phyloP scores from a whole-genome alignment of 2,113 vertebrate species.

The Falco punctatus region DNA sequence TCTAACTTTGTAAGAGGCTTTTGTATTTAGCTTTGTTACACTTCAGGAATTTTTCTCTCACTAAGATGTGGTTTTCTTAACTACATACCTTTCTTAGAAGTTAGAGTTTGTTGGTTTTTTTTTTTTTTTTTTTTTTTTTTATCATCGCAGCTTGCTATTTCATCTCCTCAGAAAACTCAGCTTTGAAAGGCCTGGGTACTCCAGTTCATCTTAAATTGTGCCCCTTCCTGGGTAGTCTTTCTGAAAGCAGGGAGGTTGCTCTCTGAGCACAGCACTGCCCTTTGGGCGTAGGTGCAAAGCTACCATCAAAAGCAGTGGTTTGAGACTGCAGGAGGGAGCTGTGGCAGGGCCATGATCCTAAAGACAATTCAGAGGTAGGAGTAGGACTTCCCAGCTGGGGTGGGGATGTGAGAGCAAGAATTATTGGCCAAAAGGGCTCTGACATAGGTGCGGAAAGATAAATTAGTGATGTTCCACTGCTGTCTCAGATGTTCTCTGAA shows the following conservation, averaged over 20 bases:
- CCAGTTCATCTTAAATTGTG: neutral
- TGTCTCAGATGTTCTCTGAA: slow-evolving; percentile 55
- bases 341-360: neutral
- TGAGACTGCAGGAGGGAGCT: neutral
- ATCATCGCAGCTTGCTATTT: neutral
- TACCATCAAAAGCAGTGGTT: neutral
- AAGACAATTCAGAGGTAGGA: neutral
- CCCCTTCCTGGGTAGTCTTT: neutral
- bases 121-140: neutral
- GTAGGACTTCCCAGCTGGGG: neutral
- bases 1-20: neutral
- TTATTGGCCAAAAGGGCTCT: neutral
- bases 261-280: neutral
- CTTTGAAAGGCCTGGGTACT: neutral
- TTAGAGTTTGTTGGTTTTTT: neutral
- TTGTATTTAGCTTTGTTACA: neutral
- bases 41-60: neutral
- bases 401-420: neutral
- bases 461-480: slow-evolving; percentile 33
- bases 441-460: neutral
- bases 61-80: neutral
- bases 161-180: neutral
- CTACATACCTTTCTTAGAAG: neutral
- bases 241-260: neutral
- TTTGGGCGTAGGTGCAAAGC: neutral